A percentile compares a stretch with the other conserved stretches of the same genome.
Evolutionary conservation across 30 jellyfish, hydroid and myxozoan genomes (phyloP).

Genomic region (Aurelia aurita complex sp. Pacific): DNA sequence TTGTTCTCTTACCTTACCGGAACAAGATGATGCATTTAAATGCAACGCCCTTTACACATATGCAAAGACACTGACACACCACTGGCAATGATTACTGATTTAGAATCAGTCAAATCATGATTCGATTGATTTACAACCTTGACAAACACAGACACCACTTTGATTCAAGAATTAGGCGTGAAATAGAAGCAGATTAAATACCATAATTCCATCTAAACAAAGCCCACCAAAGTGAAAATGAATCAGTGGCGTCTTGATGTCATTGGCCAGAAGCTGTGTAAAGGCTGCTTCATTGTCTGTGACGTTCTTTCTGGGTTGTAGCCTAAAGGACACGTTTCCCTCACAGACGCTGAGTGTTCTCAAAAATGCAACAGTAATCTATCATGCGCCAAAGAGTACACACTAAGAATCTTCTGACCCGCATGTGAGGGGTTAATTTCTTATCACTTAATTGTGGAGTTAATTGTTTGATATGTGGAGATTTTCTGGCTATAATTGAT

Average conservation of each 20-base stretch:
- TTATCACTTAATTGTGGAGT: constrained; percentile 68
- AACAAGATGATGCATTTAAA: too few species aligned
- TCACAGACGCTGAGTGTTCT: constrained; percentile 32
- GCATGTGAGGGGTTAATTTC: constrained; percentile 78
- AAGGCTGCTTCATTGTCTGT: background rate
- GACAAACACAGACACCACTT: too few species aligned
- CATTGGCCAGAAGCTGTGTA: constrained; percentile 22
- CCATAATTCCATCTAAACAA: too few species aligned
- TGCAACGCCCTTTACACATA: too few species aligned
- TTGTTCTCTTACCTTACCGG: too few species aligned
- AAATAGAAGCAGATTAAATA: too few species aligned
- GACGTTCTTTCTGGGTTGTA: background rate
- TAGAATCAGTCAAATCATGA: too few species aligned
- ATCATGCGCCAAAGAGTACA: constrained; percentile 63
- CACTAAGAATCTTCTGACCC: constrained; percentile 23
- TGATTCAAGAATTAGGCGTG: too few species aligned
- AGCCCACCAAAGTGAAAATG: too few species aligned
- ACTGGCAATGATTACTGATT: too few species aligned
- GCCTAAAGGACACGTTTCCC: constrained; percentile 63
- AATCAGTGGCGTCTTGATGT: constrained; percentile 31
- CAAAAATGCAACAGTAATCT: constrained; percentile 58
- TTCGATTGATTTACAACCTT: too few species aligned
- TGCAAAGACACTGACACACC: too few species aligned
- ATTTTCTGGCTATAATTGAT: constrained; percentile 3
- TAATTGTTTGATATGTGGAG: constrained; percentile 31